Conservation (phyloP, 1,140 invertebrate species). For the Zophobas atratus region DNA sequence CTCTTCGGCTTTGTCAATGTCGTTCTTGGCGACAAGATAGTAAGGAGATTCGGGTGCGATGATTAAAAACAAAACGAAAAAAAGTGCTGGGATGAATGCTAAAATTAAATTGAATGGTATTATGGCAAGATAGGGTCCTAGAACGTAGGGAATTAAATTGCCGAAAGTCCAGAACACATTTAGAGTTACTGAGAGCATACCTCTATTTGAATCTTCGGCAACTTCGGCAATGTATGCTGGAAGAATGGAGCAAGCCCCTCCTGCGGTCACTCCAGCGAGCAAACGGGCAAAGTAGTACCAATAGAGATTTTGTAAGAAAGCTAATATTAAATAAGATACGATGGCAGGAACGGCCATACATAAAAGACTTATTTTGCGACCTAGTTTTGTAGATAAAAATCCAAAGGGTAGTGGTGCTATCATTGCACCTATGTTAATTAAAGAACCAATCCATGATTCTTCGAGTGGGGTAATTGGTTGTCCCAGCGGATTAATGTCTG, state of each 20-base stretch:
- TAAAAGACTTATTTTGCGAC: no score
- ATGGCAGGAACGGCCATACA: slow-evolving; percentile 70
- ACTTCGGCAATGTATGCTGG: no score
- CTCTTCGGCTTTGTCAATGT: slow-evolving; percentile 74
- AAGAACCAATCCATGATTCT: slow-evolving; percentile 81
- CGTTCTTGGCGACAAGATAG: slow-evolving; percentile 75
- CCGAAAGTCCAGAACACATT: slow-evolving; percentile 58
- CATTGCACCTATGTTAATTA: slow-evolving; percentile 74
- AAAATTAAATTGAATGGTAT: no score
- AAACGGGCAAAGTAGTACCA: no score
- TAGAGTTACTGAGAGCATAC: slow-evolving; percentile 63
- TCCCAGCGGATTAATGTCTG: slow-evolving; percentile 61
- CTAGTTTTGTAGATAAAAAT: neutral
- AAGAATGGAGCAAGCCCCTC: no score
- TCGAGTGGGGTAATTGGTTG: slow-evolving; percentile 69
- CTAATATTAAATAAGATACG: slow-evolving; percentile 77
- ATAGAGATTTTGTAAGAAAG: slow-evolving; percentile 69
- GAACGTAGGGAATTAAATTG: slow-evolving; percentile 55
- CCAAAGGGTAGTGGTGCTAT: slow-evolving; percentile 68
- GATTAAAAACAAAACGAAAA: slow-evolving; percentile 70
- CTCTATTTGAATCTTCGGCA: slow-evolving; percentile 65
- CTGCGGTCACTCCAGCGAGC: no score
- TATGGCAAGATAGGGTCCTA: no score
- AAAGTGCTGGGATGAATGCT: slow-evolving; percentile 65
- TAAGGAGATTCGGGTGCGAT: slow-evolving; percentile 83